Evolutionary conservation across 2,888 invertebrate species (phyloP).

Genomic region (Leptinotarsa juncta): DNA sequence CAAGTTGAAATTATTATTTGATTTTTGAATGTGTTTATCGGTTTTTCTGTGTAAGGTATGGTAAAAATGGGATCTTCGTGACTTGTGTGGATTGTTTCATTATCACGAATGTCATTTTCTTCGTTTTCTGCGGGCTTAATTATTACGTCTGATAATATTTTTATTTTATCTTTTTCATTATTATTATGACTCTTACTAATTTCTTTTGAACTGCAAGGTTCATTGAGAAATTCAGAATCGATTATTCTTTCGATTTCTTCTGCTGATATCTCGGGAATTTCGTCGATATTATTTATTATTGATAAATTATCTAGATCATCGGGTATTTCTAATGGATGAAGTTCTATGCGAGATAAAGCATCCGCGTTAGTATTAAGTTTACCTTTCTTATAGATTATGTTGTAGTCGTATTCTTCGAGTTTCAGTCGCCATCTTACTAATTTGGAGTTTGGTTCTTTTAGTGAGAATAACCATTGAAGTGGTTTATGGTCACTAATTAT

Average conservation of each 20-base stretch:
- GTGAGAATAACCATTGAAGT: conserved; percentile 35
- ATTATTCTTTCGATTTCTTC: neutral
- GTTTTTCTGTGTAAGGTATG: too few relatives aligned
- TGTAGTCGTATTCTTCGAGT: conserved; percentile 36
- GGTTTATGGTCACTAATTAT: conserved; percentile 41
- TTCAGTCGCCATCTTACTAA: conserved; percentile 38
- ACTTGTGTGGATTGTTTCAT: neutral
- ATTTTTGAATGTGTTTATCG: too few relatives aligned
- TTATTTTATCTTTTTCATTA: too few relatives aligned
- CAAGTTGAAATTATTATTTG: too few relatives aligned
- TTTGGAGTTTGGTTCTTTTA: conserved; percentile 40
- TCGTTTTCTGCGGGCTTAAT: too few relatives aligned
- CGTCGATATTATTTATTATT: neutral
- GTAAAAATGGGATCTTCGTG: neutral
- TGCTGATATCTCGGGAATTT: neutral
- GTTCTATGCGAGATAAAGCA: conserved; percentile 30
- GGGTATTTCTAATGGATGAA: conserved; percentile 11
- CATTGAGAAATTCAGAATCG: neutral
- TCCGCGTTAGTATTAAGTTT: conserved; percentile 34
- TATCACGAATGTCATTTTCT: too few relatives aligned
- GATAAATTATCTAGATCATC: neutral
- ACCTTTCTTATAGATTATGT: conserved; percentile 37
- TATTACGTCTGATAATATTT: too few relatives aligned
- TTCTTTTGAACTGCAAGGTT: too few relatives aligned
- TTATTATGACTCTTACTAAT: too few relatives aligned